These are phyloP conservation scores for Maniola jurtina DNA, from an alignment of 1,140 invertebrate genomes.

Conservation along the genomic window DNA sequence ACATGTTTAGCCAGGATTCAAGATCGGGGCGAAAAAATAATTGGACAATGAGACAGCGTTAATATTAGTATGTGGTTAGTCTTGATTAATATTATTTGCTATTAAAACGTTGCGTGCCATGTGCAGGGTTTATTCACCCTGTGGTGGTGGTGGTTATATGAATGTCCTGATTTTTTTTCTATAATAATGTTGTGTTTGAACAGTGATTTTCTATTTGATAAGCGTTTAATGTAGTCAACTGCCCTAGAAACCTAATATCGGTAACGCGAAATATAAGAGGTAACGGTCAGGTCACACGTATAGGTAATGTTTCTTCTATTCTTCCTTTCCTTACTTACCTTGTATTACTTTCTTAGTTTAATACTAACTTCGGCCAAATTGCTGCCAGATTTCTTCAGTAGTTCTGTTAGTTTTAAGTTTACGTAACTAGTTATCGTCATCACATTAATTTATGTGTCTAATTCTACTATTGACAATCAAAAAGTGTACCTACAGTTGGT, in stretches of 20 bases:
- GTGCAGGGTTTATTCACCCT: background rate
- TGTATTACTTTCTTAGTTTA: too few relatives aligned
- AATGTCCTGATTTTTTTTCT: constrained; percentile 5
- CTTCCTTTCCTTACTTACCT: too few relatives aligned
- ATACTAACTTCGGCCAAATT: too few relatives aligned
- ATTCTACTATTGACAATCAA: too few relatives aligned
- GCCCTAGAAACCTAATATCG: constrained; percentile 6
- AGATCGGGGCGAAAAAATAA: constrained; percentile 10
- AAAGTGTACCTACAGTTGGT: too few relatives aligned
- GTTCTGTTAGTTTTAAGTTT: too few relatives aligned
- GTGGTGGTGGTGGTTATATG: too few relatives aligned
- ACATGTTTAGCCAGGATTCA: constrained; percentile 30
- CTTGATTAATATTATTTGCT: constrained; percentile 5
- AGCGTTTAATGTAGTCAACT: background rate
- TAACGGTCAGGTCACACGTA: background rate
- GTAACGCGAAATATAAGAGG: background rate
- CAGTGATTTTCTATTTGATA: background rate
- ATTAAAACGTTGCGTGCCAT: background rate
- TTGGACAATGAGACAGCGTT: constrained; percentile 14
- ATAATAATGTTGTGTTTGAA: constrained; percentile 3
- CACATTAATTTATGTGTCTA: too few relatives aligned
- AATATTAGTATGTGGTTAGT: background rate
- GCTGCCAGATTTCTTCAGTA: too few relatives aligned
- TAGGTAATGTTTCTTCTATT: background rate
- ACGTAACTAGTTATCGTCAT: too few relatives aligned